Evolutionary conservation across 2,888 invertebrate genomes (phyloP).

Genomic region (Oligia fasciuncula): DNA sequence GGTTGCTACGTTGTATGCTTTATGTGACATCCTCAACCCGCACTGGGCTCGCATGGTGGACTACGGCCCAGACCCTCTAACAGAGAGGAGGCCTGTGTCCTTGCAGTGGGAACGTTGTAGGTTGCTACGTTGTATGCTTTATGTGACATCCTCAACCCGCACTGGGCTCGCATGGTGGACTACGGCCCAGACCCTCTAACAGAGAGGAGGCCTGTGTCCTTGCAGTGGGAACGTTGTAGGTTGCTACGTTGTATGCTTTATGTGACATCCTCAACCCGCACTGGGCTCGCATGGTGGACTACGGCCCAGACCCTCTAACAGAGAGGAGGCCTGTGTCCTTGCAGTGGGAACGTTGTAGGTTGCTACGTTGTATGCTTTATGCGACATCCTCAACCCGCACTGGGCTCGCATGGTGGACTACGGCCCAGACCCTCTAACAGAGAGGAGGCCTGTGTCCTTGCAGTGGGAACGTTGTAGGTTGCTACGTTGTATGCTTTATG

Average conservation of each 20-base stretch:
- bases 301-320: not conserved
- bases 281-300: not conserved
- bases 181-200: not conserved
- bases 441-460: not conserved
- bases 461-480: not conserved
- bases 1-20: not conserved
- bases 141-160: not conserved
- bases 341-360: not conserved
- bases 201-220: not conserved
- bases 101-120: not conserved
- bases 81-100: not conserved
- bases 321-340: not conserved
- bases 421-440: not conserved
- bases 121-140: not conserved
- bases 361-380: not conserved
- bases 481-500: not conserved
- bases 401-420: not conserved
- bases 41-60: not conserved
- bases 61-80: not conserved
- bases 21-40: not conserved
- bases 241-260: not conserved
- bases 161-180: not conserved
- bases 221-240: not conserved
- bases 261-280: not conserved
- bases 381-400: not conserved